Evolutionary conservation across 2,888 invertebrate species (phyloP).

Genomic region (Chymomyza amoena): DNA sequence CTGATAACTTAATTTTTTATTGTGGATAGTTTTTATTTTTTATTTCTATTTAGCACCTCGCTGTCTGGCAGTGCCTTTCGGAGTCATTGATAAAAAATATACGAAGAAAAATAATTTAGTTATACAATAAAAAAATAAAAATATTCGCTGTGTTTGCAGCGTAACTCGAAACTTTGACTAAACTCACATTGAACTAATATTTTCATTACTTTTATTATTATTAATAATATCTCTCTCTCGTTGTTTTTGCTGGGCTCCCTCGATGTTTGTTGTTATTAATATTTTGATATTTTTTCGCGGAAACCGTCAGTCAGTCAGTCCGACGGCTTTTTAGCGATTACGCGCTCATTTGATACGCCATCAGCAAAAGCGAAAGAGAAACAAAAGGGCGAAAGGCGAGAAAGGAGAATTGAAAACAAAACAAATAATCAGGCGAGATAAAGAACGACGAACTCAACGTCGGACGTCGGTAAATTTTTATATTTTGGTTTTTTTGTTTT

Average conservation of each 20-base stretch:
- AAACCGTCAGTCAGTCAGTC: constrained; percentile 52
- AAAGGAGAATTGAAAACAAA: constrained; percentile 36
- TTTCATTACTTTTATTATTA: constrained; percentile 19
- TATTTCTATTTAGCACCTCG: constrained; percentile 47
- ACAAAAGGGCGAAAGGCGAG: constrained; percentile 33
- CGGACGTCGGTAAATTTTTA: background rate
- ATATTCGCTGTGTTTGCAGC: constrained; percentile 18
- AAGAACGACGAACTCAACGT: background rate
- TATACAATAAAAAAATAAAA: too few species aligned
- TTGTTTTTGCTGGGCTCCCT: constrained; percentile 24
- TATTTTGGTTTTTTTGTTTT: too few species aligned
- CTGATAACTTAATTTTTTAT: constrained; percentile 22
- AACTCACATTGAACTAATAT: constrained; percentile 21
- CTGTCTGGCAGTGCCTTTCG: constrained; percentile 34
- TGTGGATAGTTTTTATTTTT: background rate
- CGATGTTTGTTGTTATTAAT: constrained; percentile 21
- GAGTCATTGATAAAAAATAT: background rate
- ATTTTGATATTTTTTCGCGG: constrained; percentile 38
- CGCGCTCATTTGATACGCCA: constrained; percentile 12
- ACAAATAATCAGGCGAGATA: constrained; percentile 13
- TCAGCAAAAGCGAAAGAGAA: background rate
- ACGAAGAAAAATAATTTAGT: constrained; percentile 35
- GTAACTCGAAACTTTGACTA: constrained; percentile 46
- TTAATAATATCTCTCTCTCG: constrained; percentile 14
- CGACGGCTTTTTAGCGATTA: constrained; percentile 39